phyloP scores from a whole-genome alignment of 2,888 invertebrate species.

The Crioceris asparagi region DNA sequence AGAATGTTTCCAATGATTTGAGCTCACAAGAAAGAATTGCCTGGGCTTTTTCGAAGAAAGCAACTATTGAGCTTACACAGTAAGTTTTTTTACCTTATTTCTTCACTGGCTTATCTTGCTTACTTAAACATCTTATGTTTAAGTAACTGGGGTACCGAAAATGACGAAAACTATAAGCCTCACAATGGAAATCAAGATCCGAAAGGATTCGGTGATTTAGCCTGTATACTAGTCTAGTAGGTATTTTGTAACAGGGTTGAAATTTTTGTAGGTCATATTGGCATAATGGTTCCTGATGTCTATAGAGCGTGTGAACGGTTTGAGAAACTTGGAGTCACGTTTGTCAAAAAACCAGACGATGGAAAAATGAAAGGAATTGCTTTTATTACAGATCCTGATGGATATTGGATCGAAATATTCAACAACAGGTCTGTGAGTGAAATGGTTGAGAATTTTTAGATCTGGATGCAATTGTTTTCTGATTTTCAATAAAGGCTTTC shows the following conservation, averaged over 20 bases:
- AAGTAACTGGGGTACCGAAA: slow-evolving; percentile 94
- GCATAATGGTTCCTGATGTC: slow-evolving; percentile 81
- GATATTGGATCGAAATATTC: slow-evolving; percentile 80
- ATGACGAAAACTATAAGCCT: slow-evolving; percentile 63
- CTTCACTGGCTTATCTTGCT: neutral
- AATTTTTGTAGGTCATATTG: slow-evolving; percentile 75
- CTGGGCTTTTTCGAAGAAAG: slow-evolving; percentile 77
- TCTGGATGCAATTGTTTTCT: too few species aligned
- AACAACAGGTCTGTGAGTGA: slow-evolving; percentile 19
- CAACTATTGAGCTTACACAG: slow-evolving; percentile 88
- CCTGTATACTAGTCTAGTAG: too few species aligned
- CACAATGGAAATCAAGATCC: slow-evolving; percentile 89
- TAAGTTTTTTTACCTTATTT: slow-evolving; percentile 39
- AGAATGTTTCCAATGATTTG: slow-evolving; percentile 53
- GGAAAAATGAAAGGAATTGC: slow-evolving; percentile 91
- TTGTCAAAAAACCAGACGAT: slow-evolving; percentile 81
- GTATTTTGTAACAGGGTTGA: too few species aligned
- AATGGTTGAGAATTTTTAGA: slow-evolving; percentile 3
- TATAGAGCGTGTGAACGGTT: slow-evolving; percentile 77
- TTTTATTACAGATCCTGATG: slow-evolving; percentile 92
- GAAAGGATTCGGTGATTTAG: slow-evolving; percentile 70
- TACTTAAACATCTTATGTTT: slow-evolving; percentile 29
- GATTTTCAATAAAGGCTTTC: too few species aligned
- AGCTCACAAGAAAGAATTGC: slow-evolving; percentile 46
- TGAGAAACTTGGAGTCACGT: slow-evolving; percentile 75